Evolutionary conservation across 2,888 invertebrate species (phyloP).

Genomic region (Drosophila atripex): DNA sequence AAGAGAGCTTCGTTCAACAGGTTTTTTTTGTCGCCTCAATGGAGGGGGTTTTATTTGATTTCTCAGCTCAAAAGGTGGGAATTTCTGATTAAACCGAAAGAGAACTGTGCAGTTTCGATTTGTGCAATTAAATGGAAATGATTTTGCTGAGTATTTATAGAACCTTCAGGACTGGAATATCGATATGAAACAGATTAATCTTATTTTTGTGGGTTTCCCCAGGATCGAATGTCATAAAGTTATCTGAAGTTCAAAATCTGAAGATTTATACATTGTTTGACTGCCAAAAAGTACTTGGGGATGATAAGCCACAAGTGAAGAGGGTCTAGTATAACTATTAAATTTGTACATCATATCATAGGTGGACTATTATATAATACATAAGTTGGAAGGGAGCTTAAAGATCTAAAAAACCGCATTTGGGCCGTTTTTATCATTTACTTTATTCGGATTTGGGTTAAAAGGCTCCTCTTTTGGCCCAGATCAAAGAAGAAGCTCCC

Average conservation of each 20-base stretch:
- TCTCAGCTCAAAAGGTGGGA: slow-evolving; percentile 43
- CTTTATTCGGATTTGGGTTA: slow-evolving; percentile 6
- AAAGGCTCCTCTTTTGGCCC: slow-evolving; percentile 35
- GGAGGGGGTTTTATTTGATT: slow-evolving; percentile 32
- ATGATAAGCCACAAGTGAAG: neutral
- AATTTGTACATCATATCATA: too few relatives aligned
- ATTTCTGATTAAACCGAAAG: slow-evolving; percentile 42
- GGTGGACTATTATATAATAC: too few relatives aligned
- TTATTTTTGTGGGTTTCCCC: neutral
- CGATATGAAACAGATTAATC: neutral
- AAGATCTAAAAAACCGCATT: neutral
- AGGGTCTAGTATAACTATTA: too few relatives aligned
- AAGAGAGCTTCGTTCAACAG: slow-evolving; percentile 63
- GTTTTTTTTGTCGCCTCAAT: slow-evolving; percentile 46
- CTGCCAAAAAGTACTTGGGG: neutral
- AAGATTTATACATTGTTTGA: neutral
- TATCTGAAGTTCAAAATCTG: neutral
- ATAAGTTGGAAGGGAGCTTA: too few relatives aligned
- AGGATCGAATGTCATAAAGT: neutral
- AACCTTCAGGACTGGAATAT: slow-evolving; percentile 5
- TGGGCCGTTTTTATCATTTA: neutral
- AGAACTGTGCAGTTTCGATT: slow-evolving; percentile 12
- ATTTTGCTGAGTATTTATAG: slow-evolving; percentile 37
- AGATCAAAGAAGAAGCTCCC: slow-evolving; percentile 46
- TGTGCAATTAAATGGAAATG: slow-evolving; percentile 40